Conservation (phyloP, 2,888 invertebrate genomes). For the Mesochorus sp. region DNA sequence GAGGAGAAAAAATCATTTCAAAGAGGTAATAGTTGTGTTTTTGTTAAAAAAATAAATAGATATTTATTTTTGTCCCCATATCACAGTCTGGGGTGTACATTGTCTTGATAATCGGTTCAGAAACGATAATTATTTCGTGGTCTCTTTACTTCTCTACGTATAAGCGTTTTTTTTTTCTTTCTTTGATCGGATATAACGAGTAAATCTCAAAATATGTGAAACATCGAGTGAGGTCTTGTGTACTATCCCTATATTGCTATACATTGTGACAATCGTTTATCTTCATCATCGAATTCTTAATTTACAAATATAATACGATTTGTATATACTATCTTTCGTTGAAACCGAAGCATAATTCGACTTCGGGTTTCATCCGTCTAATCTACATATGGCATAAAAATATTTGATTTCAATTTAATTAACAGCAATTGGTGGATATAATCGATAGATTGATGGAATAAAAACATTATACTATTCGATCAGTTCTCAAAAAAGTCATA, state of each 20-base stretch:
- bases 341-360: constrained; percentile 2
- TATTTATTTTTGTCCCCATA: constrained; percentile 63
- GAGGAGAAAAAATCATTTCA: constrained; percentile 4
- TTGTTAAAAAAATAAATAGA: constrained; percentile 72
- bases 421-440: background rate
- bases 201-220: background rate
- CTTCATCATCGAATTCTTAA: background rate
- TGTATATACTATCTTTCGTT: background rate
- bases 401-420: background rate
- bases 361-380: background rate
- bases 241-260: constrained; percentile 45
- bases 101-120: constrained; percentile 51
- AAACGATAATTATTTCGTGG: constrained; percentile 44
- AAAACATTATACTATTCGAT: background rate
- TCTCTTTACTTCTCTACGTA: constrained; percentile 3
- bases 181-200: background rate
- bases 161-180: constrained; percentile 14
- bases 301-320: background rate
- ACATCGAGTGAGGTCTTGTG: constrained; percentile 17
- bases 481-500: background rate
- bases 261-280: constrained; percentile 5
- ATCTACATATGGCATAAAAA: constrained; percentile 34
- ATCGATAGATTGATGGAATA: background rate
- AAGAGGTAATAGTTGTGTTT: constrained; percentile 33
- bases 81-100: constrained; percentile 70